These are phyloP conservation scores for Ischnura elegans DNA, from an alignment of 2,888 invertebrate genomes.

Conservation along the genomic window DNA sequence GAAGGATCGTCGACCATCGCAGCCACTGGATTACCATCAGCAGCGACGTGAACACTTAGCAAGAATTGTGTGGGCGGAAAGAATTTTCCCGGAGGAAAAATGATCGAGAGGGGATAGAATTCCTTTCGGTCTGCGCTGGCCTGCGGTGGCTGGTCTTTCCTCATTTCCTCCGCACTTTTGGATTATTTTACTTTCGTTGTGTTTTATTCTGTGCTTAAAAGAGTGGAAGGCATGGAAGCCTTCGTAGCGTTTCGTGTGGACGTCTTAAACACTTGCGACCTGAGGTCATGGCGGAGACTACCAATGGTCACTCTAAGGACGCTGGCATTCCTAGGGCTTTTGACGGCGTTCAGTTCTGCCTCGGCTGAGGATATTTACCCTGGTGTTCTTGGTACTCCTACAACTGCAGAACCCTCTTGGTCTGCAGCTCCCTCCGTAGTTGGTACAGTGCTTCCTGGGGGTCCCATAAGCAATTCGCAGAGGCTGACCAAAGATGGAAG, in stretches of 20 bases:
- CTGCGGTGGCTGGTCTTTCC: background rate
- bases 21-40: background rate
- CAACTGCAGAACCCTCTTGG: background rate
- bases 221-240: background rate
- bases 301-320: background rate
- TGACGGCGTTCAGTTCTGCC: background rate
- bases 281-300: background rate
- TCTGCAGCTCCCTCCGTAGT: conserved; percentile 36
- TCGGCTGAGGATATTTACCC: background rate
- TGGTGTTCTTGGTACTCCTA: background rate
- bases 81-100: background rate
- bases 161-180: background rate
- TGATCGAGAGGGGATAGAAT: background rate
- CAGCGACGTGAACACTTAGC: background rate
- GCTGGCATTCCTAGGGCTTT: background rate
- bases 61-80: background rate
- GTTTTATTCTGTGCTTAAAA: background rate
- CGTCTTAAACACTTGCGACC: background rate
- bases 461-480: conserved; percentile 30
- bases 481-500: conserved; percentile 74
- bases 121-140: background rate
- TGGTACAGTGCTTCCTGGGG: conserved; percentile 54
- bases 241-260: background rate
- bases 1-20: background rate
- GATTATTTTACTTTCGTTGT: background rate